These are phyloP conservation scores for Vanacampus margaritifer DNA, from an alignment of 2,113 vertebrate species.

Conservation along the genomic window DNA sequence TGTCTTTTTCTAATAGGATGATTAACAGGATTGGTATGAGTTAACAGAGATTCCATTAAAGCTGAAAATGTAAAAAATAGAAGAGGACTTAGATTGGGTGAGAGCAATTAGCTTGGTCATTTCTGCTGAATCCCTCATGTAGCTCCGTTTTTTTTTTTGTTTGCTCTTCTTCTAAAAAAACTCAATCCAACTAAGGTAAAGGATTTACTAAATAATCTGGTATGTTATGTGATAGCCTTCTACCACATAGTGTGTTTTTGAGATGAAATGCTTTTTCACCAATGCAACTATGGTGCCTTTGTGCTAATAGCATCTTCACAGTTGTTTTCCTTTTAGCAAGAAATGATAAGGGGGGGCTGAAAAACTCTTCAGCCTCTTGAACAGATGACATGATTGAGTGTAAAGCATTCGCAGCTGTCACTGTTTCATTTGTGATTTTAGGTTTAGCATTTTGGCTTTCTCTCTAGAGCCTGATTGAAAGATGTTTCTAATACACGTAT, in stretches of 20 bases:
- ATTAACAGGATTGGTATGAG: too few species aligned
- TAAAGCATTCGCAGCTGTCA: background rate
- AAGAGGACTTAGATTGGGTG: too few species aligned
- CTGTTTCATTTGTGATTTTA: background rate
- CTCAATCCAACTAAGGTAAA: too few species aligned
- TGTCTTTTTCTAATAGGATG: too few species aligned
- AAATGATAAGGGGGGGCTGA: background rate
- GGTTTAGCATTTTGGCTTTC: background rate
- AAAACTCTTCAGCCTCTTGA: background rate
- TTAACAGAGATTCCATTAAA: too few species aligned
- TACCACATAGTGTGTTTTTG: background rate
- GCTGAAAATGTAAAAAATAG: too few species aligned
- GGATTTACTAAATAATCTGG: background rate
- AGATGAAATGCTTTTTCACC: background rate
- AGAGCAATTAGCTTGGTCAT: too few species aligned
- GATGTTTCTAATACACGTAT: background rate
- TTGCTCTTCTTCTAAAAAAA: too few species aligned
- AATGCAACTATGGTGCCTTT: too few species aligned
- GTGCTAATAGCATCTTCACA: background rate
- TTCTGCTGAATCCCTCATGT: too few species aligned
- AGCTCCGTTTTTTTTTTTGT: too few species aligned
- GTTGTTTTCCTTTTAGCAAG: background rate
- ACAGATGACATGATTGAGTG: background rate
- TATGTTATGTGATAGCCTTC: background rate
- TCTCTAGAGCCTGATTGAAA: background rate